Conservation (phyloP, 2,797 vertebrate genomes). For the Pampus argenteus region DNA sequence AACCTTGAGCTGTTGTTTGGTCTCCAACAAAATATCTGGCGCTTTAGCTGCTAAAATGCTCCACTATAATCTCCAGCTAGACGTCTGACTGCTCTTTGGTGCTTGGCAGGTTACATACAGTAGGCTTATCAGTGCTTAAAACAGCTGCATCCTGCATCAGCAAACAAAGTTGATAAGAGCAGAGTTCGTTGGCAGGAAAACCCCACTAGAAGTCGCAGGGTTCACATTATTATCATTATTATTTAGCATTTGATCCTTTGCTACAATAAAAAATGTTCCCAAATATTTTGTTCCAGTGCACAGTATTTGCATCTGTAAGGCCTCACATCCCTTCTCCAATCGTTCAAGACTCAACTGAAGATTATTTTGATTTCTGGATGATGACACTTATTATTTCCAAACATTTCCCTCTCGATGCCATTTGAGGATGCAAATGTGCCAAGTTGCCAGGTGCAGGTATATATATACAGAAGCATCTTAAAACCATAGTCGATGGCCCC, state of each 20-base stretch:
- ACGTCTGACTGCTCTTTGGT: no score
- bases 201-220: no score
- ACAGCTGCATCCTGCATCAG: background rate
- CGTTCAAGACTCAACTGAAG: background rate
- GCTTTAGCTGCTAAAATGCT: no score
- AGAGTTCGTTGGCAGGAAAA: background rate
- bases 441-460: slow-evolving; percentile 16
- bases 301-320: background rate
- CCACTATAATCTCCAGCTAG: no score
- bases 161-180: background rate
- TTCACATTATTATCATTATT: no score
- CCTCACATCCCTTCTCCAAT: background rate
- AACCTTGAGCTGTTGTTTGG: no score
- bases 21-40: no score
- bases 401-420: background rate
- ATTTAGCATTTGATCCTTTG: background rate
- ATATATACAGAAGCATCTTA: background rate
- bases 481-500: slow-evolving; percentile 3
- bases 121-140: background rate
- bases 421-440: slow-evolving; percentile 10
- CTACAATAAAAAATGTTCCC: background rate
- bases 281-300: background rate
- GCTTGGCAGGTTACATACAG: no score
- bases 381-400: background rate
- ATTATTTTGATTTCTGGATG: background rate